A percentile compares a stretch with the other conserved stretches of the same genome.
Conservation (phyloP, 2,113 vertebrate species). For the Arizona elegans region DNA sequence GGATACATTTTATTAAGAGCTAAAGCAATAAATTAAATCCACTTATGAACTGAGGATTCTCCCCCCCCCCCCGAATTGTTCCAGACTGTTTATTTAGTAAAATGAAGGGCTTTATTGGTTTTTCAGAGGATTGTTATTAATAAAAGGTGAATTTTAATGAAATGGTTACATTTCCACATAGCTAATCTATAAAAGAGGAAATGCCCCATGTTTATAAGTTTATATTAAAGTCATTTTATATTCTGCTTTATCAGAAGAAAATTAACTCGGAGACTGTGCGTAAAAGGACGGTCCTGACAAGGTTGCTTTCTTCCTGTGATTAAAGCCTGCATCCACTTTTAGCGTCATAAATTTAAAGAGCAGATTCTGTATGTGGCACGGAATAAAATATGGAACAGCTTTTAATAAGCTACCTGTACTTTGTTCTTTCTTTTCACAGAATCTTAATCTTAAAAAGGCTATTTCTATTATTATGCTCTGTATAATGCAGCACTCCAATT, state of each 20-base stretch:
- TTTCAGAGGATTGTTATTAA: conserved; percentile 59
- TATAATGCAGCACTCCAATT: not conserved
- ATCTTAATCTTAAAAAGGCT: not conserved
- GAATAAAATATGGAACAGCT: conserved; percentile 56
- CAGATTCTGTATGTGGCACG: conserved; percentile 49
- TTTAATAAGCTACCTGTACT: conserved; percentile 5
- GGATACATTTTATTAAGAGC: conserved; percentile 61
- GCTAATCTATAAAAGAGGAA: conserved; percentile 53
- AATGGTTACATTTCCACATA: conserved; percentile 52
- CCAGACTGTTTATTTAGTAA: conserved; percentile 55
- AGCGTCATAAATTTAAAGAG: conserved; percentile 63
- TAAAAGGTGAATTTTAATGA: conserved; percentile 66
- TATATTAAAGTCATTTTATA: conserved; percentile 56
- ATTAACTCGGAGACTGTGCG: conserved; percentile 60
- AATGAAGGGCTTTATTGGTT: conserved; percentile 60
- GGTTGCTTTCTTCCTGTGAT: conserved; percentile 55
- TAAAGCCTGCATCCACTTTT: conserved; percentile 63
- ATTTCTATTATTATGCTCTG: not conserved
- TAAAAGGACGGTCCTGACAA: conserved; percentile 59
- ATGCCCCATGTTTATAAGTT: conserved; percentile 56
- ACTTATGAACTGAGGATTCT: conserved; percentile 61
- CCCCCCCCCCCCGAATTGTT: conserved; percentile 55
- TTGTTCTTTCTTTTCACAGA: conserved; percentile 17
- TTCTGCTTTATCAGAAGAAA: conserved; percentile 66
- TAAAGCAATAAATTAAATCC: conserved; percentile 67